These are phyloP conservation scores for Tokudaia muenninki DNA, from an alignment of 2,797 vertebrate genomes.

Conservation along the genomic window DNA sequence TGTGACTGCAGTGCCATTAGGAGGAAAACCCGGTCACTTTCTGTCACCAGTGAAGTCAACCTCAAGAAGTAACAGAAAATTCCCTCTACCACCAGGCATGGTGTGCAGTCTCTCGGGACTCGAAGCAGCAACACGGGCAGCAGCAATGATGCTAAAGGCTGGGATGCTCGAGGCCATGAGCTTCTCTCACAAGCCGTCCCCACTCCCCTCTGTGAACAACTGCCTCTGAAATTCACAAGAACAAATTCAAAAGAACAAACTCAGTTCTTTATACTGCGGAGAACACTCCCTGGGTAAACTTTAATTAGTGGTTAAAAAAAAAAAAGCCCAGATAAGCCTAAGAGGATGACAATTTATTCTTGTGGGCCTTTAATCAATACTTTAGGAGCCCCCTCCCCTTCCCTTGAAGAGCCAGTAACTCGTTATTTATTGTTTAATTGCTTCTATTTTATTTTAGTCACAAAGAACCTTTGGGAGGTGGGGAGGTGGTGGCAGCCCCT, in stretches of 20 bases:
- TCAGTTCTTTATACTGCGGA: constrained; percentile 60
- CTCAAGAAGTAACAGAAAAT: constrained; percentile 46
- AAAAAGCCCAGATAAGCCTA: constrained; percentile 74
- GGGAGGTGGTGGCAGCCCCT: neutral
- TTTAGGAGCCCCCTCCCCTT: neutral
- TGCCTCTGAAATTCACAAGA: neutral
- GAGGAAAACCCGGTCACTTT: constrained; percentile 66
- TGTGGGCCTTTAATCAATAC: constrained; percentile 67
- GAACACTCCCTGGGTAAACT: constrained; percentile 60
- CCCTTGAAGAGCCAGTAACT: constrained; percentile 58
- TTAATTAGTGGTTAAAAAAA: constrained; percentile 78
- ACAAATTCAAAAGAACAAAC: too few species aligned
- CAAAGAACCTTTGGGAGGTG: constrained; percentile 13
- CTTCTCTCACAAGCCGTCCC: neutral
- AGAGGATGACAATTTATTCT: constrained; percentile 72
- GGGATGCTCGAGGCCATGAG: neutral
- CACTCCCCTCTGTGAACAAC: neutral
- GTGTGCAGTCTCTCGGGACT: neutral
- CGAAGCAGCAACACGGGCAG: neutral
- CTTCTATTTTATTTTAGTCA: constrained; percentile 68
- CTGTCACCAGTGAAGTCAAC: constrained; percentile 68
- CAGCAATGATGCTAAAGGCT: rapidly evolving
- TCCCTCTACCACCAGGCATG: constrained; percentile 10
- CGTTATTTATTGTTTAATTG: constrained; percentile 68
- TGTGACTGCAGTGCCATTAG: constrained; percentile 66